Conservation (phyloP, 2,113 vertebrate species). For the Opisthocomus hoazin region DNA sequence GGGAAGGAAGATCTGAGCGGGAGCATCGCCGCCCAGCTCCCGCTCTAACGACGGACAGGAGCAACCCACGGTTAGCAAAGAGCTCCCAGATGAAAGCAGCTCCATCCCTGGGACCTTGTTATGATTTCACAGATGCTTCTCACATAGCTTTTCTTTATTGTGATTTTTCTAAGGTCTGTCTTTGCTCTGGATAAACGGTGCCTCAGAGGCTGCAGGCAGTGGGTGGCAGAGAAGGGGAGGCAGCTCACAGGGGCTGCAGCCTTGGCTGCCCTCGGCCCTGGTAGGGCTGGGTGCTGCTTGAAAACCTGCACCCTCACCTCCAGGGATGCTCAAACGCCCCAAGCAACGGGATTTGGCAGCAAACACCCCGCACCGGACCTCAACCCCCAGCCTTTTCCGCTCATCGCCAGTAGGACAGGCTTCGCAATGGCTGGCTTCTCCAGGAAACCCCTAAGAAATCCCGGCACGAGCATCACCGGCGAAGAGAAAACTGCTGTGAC, state of each 20-base stretch:
- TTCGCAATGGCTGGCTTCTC: neutral
- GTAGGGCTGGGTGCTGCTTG: neutral
- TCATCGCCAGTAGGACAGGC: fast-evolving
- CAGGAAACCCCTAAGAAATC: neutral
- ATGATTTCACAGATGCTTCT: slow-evolving; percentile 5
- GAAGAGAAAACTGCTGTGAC: neutral
- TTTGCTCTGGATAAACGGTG: neutral
- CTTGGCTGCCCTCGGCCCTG: neutral
- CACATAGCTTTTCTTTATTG: neutral
- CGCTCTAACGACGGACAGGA: slow-evolving; percentile 14
- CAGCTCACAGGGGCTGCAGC: neutral
- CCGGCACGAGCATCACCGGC: neutral
- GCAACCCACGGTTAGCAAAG: neutral
- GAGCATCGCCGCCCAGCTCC: neutral
- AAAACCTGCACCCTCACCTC: neutral
- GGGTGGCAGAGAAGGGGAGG: neutral
- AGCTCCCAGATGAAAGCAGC: slow-evolving; percentile 15
- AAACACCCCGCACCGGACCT: neutral
- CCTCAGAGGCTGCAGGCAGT: neutral
- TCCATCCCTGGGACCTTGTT: neutral
- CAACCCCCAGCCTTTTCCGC: neutral
- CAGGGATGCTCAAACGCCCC: neutral
- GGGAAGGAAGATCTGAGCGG: slow-evolving; percentile 20
- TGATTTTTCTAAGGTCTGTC: slow-evolving; percentile 10
- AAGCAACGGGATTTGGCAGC: neutral